A percentile compares a stretch with the other conserved stretches of the same genome.
These are phyloP conservation scores for Dermatemys mawii DNA, from an alignment of 2,113 vertebrate species.

Conservation along the genomic window DNA sequence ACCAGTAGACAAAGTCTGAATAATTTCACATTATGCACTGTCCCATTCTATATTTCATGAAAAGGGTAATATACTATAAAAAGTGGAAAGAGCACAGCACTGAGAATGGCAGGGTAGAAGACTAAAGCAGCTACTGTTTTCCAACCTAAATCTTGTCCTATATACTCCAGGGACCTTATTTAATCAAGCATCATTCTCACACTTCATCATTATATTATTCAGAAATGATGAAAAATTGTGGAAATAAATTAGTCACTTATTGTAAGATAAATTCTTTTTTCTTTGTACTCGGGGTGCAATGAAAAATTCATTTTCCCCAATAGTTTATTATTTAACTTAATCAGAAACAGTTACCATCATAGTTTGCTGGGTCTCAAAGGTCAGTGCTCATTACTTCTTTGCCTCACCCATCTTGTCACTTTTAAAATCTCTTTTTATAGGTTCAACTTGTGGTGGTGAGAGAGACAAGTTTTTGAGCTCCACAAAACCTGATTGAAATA, in stretches of 20 bases:
- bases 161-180: constrained; percentile 70
- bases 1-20: constrained; percentile 33
- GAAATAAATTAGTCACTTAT: constrained; percentile 70
- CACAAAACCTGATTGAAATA: no score
- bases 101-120: constrained; percentile 40
- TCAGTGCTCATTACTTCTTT: neutral
- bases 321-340: constrained; percentile 29
- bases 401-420: no score
- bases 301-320: constrained; percentile 18
- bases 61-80: constrained; percentile 41
- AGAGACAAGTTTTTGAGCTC: neutral
- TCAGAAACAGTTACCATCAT: neutral
- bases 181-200: constrained; percentile 75
- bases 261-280: constrained; percentile 52
- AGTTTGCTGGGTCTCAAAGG: neutral
- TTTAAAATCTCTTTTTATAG: neutral
- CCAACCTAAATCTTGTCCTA: constrained; percentile 68
- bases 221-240: constrained; percentile 71
- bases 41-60: constrained; percentile 45
- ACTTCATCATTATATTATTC: constrained; percentile 75
- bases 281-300: constrained; percentile 55
- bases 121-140: constrained; percentile 72
- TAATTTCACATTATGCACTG: constrained; percentile 35
- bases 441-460: neutral
- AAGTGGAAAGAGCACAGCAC: constrained; percentile 26